Evolutionary conservation across 2,888 invertebrate genomes (phyloP), one percentile per base, ranked within the genome.

Genomic region (Synergus itoensis): DNA sequence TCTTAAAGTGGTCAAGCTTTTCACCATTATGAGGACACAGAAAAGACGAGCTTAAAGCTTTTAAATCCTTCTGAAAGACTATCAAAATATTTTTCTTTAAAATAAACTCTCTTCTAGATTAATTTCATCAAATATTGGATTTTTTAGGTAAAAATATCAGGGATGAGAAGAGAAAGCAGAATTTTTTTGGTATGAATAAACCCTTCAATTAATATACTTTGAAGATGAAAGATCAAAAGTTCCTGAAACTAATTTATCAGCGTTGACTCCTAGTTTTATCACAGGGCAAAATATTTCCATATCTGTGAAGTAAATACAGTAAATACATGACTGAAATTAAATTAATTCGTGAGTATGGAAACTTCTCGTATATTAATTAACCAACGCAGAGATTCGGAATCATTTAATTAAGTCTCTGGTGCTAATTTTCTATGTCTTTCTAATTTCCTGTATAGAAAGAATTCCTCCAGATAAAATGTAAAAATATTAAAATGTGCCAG

Each of bases 401-500:
- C n/a, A 69, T 69, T 69, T 48, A 69, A 48, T 57, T 57, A 57
- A 57, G 69, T 69, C 69, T 28, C 69, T 1, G 28, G 69, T 28
- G 69, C 48, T 69, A 69, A 69, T 69, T 69, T 69, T 48, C 69
- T 69, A 69, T 45, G 69, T 48, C 28, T 69, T 69, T 28, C 69
- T 69, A 69, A 48, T 69, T 69, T 69, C n/a, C 69, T 69, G 48
- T 69, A 48, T 28, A 48, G 28, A 28, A 8, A 69, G 45, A 28
- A 48, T 48, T 11, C 5, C 48, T 36, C 69, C n/a, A 21, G 69
- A 18, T 36, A 48, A 28, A 69, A 28, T 18, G 21, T 67, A 48
- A 48, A 48, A 45, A 48, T 21, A 48, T 69, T 64, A 0, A 63
- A 53, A 53, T 8, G 1, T 7, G 1, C 28, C 36, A 36, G 36